Evolutionary conservation across 2,113 vertebrate species (phyloP).

Genomic region (Sinocyclocheilus anshuiensis): DNA sequence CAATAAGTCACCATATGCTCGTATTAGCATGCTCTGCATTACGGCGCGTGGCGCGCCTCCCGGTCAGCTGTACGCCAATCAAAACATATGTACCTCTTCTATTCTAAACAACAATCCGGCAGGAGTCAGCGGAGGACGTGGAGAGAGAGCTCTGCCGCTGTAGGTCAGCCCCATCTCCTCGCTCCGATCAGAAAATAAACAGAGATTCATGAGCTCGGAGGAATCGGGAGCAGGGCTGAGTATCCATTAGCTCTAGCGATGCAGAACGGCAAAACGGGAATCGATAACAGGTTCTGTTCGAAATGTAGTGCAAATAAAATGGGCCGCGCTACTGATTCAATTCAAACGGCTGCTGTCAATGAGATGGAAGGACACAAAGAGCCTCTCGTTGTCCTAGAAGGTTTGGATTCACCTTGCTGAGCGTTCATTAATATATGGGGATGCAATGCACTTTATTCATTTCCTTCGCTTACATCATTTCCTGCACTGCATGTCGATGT

Average conservation of each 20-base stretch:
- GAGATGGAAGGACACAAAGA: slow-evolving; percentile 52
- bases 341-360: slow-evolving; percentile 62
- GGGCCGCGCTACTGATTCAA: slow-evolving; percentile 55
- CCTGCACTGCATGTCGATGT: slow-evolving; percentile 27
- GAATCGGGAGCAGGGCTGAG: slow-evolving; percentile 37
- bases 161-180: slow-evolving; percentile 39
- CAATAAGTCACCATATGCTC: slow-evolving; percentile 58
- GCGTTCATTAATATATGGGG: slow-evolving; percentile 48
- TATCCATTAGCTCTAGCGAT: slow-evolving; percentile 59
- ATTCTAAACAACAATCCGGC: slow-evolving; percentile 23
- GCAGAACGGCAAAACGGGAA: slow-evolving; percentile 59
- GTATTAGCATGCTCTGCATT: slow-evolving; percentile 54
- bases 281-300: slow-evolving; percentile 56
- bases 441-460: slow-evolving; percentile 37
- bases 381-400: slow-evolving; percentile 40
- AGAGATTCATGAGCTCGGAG: slow-evolving; percentile 50
- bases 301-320: slow-evolving; percentile 58
- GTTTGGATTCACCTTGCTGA: slow-evolving; percentile 50
- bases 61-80: slow-evolving; percentile 45
- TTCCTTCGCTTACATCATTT: slow-evolving; percentile 12
- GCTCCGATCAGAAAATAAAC: slow-evolving; percentile 52
- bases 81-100: slow-evolving; percentile 41
- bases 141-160: slow-evolving; percentile 20
- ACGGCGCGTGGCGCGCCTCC: not conserved
- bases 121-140: not conserved